These are phyloP conservation scores for Pyrrhosoma nymphula DNA, from an alignment of 2,888 invertebrate species.

Conservation along the genomic window DNA sequence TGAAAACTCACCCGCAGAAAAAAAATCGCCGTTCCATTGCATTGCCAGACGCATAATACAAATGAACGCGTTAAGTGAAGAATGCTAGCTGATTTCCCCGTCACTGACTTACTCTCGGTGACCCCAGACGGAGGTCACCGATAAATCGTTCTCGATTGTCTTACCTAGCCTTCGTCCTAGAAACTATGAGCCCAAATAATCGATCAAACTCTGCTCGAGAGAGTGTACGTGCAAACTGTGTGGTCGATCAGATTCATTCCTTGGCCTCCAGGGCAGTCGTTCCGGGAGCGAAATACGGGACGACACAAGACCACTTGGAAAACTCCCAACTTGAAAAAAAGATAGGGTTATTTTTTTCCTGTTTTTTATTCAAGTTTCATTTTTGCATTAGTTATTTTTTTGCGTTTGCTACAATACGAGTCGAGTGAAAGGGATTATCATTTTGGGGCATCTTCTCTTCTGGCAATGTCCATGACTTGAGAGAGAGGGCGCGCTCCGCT, in stretches of 20 bases:
- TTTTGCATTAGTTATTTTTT: background rate
- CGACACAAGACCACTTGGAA: slow-evolving; percentile 1
- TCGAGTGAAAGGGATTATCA: slow-evolving; percentile 26
- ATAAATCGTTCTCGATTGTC: background rate
- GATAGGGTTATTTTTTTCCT: too few species aligned
- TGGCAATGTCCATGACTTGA: background rate
- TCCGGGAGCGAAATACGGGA: background rate
- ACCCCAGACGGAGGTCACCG: background rate
- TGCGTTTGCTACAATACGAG: background rate
- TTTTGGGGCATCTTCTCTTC: background rate
- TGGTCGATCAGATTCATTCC: slow-evolving; percentile 23
- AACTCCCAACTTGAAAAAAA: background rate
- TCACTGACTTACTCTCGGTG: background rate
- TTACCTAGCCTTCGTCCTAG: background rate
- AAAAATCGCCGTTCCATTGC: too few species aligned
- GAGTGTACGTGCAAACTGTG: background rate
- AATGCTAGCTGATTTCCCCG: background rate
- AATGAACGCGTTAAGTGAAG: background rate
- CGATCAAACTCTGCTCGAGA: background rate
- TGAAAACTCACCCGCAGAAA: background rate
- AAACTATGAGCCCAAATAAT: background rate
- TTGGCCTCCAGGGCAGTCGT: background rate
- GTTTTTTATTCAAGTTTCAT: background rate
- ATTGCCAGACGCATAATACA: too few species aligned
- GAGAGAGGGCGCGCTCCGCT: background rate